phyloP scores from a whole-genome alignment of 2,888 invertebrate genomes.

The Slavum lentiscoides region DNA sequence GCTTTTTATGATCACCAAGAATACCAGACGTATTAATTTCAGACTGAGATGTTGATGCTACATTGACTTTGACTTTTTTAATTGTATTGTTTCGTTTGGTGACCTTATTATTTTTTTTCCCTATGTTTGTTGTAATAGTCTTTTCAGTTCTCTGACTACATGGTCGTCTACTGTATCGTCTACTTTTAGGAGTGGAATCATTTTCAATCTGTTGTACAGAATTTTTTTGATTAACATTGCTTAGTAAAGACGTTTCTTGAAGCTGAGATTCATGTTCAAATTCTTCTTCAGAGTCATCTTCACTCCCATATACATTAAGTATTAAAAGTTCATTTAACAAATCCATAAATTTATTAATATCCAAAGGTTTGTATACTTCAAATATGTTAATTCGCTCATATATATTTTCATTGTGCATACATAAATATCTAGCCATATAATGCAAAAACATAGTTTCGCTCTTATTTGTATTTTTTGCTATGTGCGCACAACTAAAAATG shows the following conservation, averaged over 20 bases:
- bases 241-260: conserved; percentile 2
- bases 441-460: conserved; percentile 47
- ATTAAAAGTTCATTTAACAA: conserved; percentile 45
- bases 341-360: conserved; percentile 38
- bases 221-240: not conserved
- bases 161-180: conserved; percentile 64
- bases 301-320: conserved; percentile 42
- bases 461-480: conserved; percentile 46
- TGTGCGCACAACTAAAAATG: conserved; percentile 43
- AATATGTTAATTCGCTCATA: conserved; percentile 45
- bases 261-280: conserved; percentile 18
- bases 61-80: conserved; percentile 21
- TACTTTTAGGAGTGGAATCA: conserved; percentile 33
- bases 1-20: conserved; percentile 63
- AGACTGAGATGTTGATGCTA: not conserved
- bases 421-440: conserved; percentile 48
- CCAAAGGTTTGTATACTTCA: conserved; percentile 25
- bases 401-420: conserved; percentile 40
- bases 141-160: conserved; percentile 57
- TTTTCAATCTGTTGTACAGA: conserved; percentile 1
- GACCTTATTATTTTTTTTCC: conserved; percentile 25
- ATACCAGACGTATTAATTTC: not conserved
- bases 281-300: conserved; percentile 44
- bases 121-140: not conserved
- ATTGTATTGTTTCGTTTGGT: conserved; percentile 18